These are phyloP conservation scores for Mastomys natalensis DNA, from an alignment of 2,113 vertebrate species.

Conservation along the genomic window DNA sequence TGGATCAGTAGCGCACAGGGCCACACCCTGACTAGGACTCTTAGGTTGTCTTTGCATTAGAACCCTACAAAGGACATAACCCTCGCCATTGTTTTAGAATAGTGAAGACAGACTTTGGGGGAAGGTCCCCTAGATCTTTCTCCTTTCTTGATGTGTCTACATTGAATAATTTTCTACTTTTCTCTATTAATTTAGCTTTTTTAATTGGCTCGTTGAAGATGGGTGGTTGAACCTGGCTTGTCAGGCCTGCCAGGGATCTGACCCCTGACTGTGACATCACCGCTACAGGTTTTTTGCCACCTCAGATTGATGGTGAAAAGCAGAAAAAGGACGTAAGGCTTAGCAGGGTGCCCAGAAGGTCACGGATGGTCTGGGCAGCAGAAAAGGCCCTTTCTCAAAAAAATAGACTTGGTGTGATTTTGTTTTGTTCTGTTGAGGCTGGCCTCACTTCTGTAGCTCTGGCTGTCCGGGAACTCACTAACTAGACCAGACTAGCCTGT, in stretches of 20 bases:
- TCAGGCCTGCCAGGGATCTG: neutral
- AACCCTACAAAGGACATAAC: neutral
- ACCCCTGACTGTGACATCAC: neutral
- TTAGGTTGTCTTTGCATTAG: neutral
- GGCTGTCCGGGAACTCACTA: neutral
- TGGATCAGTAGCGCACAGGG: neutral
- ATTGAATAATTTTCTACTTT: neutral
- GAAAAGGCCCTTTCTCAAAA: neutral
- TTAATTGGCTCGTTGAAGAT: neutral
- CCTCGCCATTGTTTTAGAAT: neutral
- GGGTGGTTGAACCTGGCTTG: neutral
- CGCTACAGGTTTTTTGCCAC: neutral
- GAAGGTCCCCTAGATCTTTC: neutral
- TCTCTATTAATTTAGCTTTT: neutral
- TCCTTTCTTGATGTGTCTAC: neutral
- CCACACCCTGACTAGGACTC: neutral
- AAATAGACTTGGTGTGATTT: neutral
- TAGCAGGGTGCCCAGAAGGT: too few species aligned
- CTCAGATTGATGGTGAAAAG: neutral
- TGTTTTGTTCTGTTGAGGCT: neutral
- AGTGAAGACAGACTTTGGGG: neutral
- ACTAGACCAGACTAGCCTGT: neutral
- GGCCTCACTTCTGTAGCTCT: neutral
- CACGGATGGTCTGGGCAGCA: neutral
- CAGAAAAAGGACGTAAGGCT: neutral